Conservation (phyloP, 1,140 invertebrate genomes). For the Drosophila ananassae region DNA sequence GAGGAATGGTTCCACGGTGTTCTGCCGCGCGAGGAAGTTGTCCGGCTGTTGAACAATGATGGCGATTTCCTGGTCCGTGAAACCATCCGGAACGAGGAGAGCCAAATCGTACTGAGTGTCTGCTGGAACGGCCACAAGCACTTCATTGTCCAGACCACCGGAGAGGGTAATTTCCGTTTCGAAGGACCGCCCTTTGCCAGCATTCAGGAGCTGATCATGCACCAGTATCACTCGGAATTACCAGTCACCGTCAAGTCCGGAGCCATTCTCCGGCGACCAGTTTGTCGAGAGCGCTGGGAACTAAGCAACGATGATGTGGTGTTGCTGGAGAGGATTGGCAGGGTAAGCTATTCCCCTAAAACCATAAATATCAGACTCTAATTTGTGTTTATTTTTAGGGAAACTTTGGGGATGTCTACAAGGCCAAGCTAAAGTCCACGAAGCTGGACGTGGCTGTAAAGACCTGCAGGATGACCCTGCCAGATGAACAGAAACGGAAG, state of each 20-base stretch:
- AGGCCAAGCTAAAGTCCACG: conserved; percentile 92
- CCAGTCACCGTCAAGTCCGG: conserved; percentile 96
- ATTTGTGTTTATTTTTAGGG: conserved; percentile 87
- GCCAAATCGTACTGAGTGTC: conserved; percentile 97
- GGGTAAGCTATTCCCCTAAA: conserved; percentile 87
- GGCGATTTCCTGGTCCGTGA: conserved; percentile 98
- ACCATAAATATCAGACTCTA: background rate
- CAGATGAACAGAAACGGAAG: conserved; percentile 98
- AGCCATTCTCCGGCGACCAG: conserved; percentile 93
- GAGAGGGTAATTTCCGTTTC: conserved; percentile 96
- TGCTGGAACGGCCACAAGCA: conserved; percentile 98
- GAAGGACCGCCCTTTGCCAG: conserved; percentile 97
- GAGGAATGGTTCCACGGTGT: conserved; percentile 99
- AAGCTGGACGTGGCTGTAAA: conserved; percentile 97
- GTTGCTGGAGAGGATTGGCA: conserved; percentile 96
- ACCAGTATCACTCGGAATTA: conserved; percentile 92
- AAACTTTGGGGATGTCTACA: conserved; percentile 98
- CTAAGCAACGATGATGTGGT: conserved; percentile 98
- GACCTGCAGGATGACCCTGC: conserved; percentile 96
- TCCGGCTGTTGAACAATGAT: conserved; percentile 93
- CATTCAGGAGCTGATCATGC: conserved; percentile 94
- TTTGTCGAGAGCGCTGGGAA: conserved; percentile 97
- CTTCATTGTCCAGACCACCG: conserved; percentile 98
- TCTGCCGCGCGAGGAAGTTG: conserved; percentile 97
- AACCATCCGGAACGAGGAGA: conserved; percentile 95